Conservation (phyloP, 2,888 invertebrate species). For the Hyposoter dolosus region DNA sequence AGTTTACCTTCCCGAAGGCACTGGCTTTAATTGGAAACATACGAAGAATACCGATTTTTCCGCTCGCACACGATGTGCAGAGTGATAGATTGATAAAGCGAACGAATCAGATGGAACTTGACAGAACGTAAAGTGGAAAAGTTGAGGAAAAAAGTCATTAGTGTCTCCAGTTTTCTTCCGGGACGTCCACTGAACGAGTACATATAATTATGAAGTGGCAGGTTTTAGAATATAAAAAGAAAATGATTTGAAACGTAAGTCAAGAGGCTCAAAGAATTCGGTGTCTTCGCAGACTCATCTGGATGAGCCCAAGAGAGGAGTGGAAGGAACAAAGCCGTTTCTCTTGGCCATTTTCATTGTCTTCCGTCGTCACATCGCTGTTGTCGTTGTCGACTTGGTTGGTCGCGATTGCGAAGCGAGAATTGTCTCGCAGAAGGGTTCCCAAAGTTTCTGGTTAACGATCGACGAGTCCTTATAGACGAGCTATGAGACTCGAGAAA, state of each 20-base stretch:
- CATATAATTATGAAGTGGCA: not conserved
- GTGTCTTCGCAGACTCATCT: slow-evolving; percentile 14
- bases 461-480: slow-evolving; percentile 72
- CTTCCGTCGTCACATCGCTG: slow-evolving; percentile 29
- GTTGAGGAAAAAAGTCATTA: slow-evolving; percentile 43
- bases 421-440: slow-evolving; percentile 51
- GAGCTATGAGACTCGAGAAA: slow-evolving; percentile 44
- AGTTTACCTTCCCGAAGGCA: not conserved
- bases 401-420: slow-evolving; percentile 40
- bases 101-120: slow-evolving; percentile 2
- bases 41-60: slow-evolving; percentile 15
- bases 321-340: slow-evolving; percentile 58
- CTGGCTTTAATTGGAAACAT: not conserved
- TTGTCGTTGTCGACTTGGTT: slow-evolving; percentile 32
- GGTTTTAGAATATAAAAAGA: not conserved
- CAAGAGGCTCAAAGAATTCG: slow-evolving; percentile 26
- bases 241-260: slow-evolving; percentile 1
- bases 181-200: slow-evolving; percentile 6
- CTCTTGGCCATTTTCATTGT: slow-evolving; percentile 70
- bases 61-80: not conserved
- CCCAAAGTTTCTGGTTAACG: slow-evolving; percentile 76
- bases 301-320: slow-evolving; percentile 19
- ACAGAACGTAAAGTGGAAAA: slow-evolving; percentile 12
- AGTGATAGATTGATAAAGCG: slow-evolving; percentile 28
- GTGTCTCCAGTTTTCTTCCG: slow-evolving; percentile 2